phyloP scores from a whole-genome alignment of 1,140 invertebrate genomes.

The Brachionus sp. region DNA sequence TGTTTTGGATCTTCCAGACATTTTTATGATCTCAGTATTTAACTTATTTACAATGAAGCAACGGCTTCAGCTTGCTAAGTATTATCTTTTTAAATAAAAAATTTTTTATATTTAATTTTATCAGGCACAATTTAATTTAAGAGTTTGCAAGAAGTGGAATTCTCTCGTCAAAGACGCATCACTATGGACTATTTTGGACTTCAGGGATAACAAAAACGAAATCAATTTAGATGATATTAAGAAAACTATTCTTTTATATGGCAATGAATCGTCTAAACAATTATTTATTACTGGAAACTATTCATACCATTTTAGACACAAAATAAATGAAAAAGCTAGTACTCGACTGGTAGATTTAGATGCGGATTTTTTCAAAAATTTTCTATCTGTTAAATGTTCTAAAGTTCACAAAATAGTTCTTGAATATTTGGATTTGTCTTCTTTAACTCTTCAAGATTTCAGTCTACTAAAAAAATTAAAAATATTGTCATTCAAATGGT shows the following conservation, averaged over 20 bases:
- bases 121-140: neutral
- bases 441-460: neutral
- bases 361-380: neutral
- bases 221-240: constrained; percentile 2
- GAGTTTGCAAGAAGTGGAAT: constrained; percentile 45
- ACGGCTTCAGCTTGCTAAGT: constrained; percentile 1
- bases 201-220: constrained; percentile 1
- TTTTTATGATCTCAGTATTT: constrained; percentile 42
- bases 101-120: neutral
- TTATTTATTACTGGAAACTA: neutral
- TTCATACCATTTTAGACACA: neutral
- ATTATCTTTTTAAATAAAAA: neutral
- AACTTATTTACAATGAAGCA: neutral
- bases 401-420: neutral
- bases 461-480: neutral
- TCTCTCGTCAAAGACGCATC: constrained; percentile 10
- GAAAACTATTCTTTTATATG: neutral
- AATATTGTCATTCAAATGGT: constrained; percentile 27
- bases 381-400: neutral
- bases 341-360: neutral
- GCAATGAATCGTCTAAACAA: constrained; percentile 3
- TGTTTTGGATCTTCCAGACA: constrained; percentile 22
- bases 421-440: constrained; percentile 13
- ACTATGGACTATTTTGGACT: constrained; percentile 13
- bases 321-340: neutral